These are phyloP conservation scores for Parauchenoglanis punctatus DNA, from an alignment of 2,797 vertebrate species.

Conservation along the genomic window DNA sequence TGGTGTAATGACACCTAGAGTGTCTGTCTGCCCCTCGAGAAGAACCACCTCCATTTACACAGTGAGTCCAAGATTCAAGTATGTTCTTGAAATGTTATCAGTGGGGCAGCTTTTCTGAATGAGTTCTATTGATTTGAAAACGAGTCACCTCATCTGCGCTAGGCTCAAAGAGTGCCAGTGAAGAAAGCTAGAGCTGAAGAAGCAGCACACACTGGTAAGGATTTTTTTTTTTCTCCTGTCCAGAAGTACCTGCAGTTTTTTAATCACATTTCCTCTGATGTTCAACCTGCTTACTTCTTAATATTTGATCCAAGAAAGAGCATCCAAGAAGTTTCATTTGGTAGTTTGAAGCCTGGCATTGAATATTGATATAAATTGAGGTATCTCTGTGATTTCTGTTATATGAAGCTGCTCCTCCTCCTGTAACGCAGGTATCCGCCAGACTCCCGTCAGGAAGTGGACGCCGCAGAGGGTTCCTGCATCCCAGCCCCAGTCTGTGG, in stretches of 20 bases:
- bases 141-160: conserved; percentile 10
- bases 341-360: no score
- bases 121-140: background rate
- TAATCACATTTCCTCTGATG: background rate
- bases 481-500: conserved; percentile 68
- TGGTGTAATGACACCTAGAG: conserved; percentile 39
- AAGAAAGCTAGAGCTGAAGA: conserved; percentile 61
- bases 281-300: background rate
- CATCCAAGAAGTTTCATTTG: background rate
- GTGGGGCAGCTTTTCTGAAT: background rate
- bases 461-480: conserved; percentile 70
- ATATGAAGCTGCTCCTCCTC: conserved; percentile 25
- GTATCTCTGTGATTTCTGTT: background rate
- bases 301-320: conserved; percentile 1
- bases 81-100: background rate
- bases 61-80: conserved; percentile 44
- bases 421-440: conserved; percentile 52
- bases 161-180: conserved; percentile 77
- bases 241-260: background rate
- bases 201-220: conserved; percentile 51
- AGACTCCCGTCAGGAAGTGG: conserved; percentile 62
- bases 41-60: conserved; percentile 57
- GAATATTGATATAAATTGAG: background rate
- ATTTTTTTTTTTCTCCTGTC: background rate
- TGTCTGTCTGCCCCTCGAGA: conserved; percentile 39